Evolutionary conservation across 2,797 vertebrate genomes (phyloP).

Genomic region (Megaceryle alcyon): DNA sequence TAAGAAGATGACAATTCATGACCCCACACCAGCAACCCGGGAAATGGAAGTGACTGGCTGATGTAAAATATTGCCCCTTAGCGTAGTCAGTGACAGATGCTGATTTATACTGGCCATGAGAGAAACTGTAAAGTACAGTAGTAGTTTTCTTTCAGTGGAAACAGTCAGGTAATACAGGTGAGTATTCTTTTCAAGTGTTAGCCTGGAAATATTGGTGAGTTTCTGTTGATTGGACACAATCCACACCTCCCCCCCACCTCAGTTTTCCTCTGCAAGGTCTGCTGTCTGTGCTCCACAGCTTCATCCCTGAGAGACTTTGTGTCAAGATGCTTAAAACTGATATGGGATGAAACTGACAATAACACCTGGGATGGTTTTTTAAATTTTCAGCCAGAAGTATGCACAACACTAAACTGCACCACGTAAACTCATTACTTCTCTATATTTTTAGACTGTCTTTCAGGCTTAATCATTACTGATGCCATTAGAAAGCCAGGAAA

Average conservation of each 20-base stretch:
- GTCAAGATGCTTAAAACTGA: background rate
- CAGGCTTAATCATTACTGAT: background rate
- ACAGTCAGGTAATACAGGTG: background rate
- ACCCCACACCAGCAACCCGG: background rate
- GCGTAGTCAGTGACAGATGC: background rate
- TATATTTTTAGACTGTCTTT: constrained; percentile 8
- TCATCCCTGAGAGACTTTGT: background rate
- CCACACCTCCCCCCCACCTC: too few species aligned
- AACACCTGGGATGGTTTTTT: background rate
- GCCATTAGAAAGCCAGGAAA: background rate
- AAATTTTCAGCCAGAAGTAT: background rate
- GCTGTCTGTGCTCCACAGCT: background rate
- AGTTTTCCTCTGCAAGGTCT: background rate
- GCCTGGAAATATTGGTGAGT: background rate
- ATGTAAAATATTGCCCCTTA: background rate
- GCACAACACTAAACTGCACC: background rate
- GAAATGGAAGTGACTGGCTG: background rate
- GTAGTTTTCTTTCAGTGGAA: background rate
- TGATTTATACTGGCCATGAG: background rate
- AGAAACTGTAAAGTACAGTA: background rate
- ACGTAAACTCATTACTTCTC: background rate
- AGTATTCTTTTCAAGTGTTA: background rate
- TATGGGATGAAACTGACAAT: background rate
- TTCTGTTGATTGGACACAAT: background rate
- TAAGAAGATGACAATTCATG: constrained; percentile 1